Evolutionary conservation across 2,113 vertebrate genomes (phyloP), one percentile per base, ranked within the genome.

Genomic region (Phylloscopus trochiloides): DNA sequence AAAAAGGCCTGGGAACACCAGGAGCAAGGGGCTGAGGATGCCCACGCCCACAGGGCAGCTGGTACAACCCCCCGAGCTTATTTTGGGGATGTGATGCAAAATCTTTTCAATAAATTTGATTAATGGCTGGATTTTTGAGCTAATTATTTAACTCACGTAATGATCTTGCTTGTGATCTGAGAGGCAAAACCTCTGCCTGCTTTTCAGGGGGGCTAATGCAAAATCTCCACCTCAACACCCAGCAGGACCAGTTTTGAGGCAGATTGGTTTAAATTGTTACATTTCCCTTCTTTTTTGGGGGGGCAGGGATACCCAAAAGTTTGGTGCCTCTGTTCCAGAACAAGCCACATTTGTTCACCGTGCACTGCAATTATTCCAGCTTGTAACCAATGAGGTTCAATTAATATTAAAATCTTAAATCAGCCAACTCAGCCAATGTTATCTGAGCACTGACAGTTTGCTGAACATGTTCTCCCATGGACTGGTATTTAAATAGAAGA

Each of bases 321-420:
- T 14, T 14, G 43, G 13, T 34, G 51, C 12, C 19, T 55, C n/a
- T 71, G 0, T 59, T 94, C 59, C 45, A 24, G 88, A 54, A 45
- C 2, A 7, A 92, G 29, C 15, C 0, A 0, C 51, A 4, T 43
- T 66, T 77, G 36, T 71, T 78, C n/a, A 1, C 40, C 1, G 0
- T 15, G 32, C 40, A 3, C 51, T 31, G 40, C 32, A 84, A 31
- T 81, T 47, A 28, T 52, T 84, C 36, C 79, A 67, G 72, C 63
- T 34, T 38, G 34, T 22, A 43, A 43, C 43, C 1, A 3, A 34
- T 25, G n/a, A 71, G 26, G n/a, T 78, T 91, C 85, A 36, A 74
- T 51, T 72, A 63, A 38, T 5, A 74, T 45, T 50, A 58, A 91
- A 89, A 71, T 14, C 61, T 45, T 34, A 66, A 57, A 70, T 71